A percentile compares a stretch with the other conserved stretches of the same genome.
These are phyloP conservation scores for Caprella mutica DNA, from an alignment of 2,888 invertebrate genomes.

Conservation along the genomic window DNA sequence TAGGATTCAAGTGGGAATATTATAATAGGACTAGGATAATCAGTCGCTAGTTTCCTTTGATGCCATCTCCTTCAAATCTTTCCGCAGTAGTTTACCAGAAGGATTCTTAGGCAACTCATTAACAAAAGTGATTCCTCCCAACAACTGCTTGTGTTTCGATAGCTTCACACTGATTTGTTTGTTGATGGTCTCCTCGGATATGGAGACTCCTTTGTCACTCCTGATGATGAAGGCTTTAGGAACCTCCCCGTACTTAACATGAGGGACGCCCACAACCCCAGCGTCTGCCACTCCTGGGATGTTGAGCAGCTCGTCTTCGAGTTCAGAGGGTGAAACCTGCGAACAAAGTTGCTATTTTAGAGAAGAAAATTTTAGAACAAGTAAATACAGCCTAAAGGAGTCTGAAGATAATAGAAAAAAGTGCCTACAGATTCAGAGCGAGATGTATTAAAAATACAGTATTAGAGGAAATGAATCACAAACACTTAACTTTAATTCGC, in stretches of 20 bases:
- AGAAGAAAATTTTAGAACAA: too few species aligned
- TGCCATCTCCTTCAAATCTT: constrained; percentile 45
- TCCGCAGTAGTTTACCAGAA: constrained; percentile 63
- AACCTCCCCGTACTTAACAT: constrained; percentile 17
- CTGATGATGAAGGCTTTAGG: constrained; percentile 19
- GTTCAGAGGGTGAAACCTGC: constrained; percentile 30
- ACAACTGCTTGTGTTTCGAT: constrained; percentile 58
- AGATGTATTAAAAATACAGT: too few species aligned
- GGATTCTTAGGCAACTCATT: constrained; percentile 60
- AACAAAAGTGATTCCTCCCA: constrained; percentile 54
- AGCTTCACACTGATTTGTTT: constrained; percentile 1
- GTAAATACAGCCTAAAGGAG: too few species aligned
- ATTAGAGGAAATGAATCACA: too few species aligned
- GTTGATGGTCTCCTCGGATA: background rate
- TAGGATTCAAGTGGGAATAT: too few species aligned
- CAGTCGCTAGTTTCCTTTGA: background rate
- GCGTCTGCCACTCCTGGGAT: constrained; percentile 21
- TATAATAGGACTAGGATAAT: too few species aligned
- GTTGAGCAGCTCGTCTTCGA: constrained; percentile 19
- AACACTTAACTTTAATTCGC: too few species aligned
- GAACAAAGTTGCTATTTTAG: too few species aligned
- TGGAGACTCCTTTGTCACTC: background rate
- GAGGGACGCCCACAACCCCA: constrained; percentile 19
- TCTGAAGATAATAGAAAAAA: too few species aligned
- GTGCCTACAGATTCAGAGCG: too few species aligned